Percentiles rank a stretch among this genome's conserved stretches.
Evolutionary conservation across 53 echinoderm and acorn worm species (phyloP).

Genomic region (Paracentrotus lividus): DNA sequence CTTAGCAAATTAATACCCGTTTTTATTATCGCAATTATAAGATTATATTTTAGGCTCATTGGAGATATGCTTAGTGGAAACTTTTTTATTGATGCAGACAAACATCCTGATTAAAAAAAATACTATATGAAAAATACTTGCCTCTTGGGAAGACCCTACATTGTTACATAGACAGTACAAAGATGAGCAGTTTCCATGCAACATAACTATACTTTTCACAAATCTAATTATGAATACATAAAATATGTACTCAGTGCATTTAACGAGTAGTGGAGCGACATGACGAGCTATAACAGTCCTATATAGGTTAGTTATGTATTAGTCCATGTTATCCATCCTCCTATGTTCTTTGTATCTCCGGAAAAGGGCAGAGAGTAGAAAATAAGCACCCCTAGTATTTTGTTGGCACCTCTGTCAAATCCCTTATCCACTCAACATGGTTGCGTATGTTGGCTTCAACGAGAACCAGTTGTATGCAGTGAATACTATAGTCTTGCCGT

Average conservation of each 20-base stretch:
- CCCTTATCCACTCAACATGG: conserved; percentile 40
- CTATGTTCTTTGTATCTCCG: neutral
- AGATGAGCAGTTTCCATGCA: too few relatives aligned
- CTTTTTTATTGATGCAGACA: too few relatives aligned
- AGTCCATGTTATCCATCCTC: neutral
- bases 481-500: conserved; percentile 38
- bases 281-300: neutral
- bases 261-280: neutral
- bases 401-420: conserved; percentile 57
- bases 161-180: too few relatives aligned
- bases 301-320: neutral
- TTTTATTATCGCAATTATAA: too few relatives aligned
- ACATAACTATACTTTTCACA: too few relatives aligned
- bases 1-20: too few relatives aligned
- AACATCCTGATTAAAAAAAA: too few relatives aligned
- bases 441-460: conserved; percentile 27
- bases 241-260: neutral
- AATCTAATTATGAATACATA: too few relatives aligned
- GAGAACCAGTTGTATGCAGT: conserved; percentile 57
- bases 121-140: too few relatives aligned
- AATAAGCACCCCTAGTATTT: conserved; percentile 54
- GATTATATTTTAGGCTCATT: too few relatives aligned
- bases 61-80: too few relatives aligned
- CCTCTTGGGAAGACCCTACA: too few relatives aligned
- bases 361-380: conserved; percentile 41